Conservation (phyloP, 2,113 vertebrate species). For the Oophaga pumilio region DNA sequence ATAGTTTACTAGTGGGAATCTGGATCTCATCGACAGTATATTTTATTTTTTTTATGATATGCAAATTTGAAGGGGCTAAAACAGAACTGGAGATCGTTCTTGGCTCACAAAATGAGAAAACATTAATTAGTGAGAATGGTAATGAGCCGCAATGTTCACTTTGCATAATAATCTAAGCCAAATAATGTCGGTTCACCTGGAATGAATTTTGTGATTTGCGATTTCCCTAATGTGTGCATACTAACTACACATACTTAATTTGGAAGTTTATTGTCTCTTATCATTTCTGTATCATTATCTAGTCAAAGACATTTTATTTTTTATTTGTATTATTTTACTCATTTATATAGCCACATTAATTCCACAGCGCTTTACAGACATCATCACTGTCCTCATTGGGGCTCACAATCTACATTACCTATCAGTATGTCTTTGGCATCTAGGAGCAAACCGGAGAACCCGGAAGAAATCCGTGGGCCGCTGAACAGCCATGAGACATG, state of each 20-base stretch:
- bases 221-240: conserved; percentile 23
- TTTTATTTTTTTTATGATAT: conserved; percentile 10
- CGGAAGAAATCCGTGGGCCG: no score
- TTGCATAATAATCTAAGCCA: conserved; percentile 32
- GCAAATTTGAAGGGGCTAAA: conserved; percentile 32
- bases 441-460: no score
- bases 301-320: background rate
- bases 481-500: no score
- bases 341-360: no score
- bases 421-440: no score
- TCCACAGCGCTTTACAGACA: no score
- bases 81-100: conserved; percentile 30
- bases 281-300: background rate
- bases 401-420: no score
- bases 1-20: conserved; percentile 18
- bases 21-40: background rate
- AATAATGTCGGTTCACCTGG: conserved; percentile 26
- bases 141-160: conserved; percentile 14
- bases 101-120: conserved; percentile 18
- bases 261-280: background rate
- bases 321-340: no score
- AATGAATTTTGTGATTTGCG: conserved; percentile 20
- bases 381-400: no score
- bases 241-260: background rate
- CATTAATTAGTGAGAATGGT: conserved; percentile 38